Base-by-base conservation (phyloP, 2,888 invertebrate species). In the Hesperia comma region DNA sequence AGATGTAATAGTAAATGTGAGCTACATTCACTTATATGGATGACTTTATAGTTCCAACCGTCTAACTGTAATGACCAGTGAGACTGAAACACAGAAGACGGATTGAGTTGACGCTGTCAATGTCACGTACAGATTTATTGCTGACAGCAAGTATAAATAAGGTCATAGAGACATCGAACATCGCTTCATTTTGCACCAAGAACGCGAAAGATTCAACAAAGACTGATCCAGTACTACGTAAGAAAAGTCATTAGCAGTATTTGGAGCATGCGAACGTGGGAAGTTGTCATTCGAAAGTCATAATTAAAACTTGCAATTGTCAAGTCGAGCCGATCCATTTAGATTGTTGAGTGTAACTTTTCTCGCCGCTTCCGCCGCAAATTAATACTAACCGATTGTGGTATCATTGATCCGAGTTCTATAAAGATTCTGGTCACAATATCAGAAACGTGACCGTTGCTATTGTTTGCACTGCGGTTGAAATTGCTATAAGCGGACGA, bases 391-490 rank as follows among this genome's bases (percentile, higher is more conserved):
- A 74, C 70, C 71, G 70, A 71, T 70, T 74, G 77, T 72, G 77
- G 75, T 81, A 80, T 75, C 79, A 80, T 78, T 79, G 80, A 84
- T 79, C 78, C 75, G 76, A 70, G 77, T 72, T 76, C 72, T 74
- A 75, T 73, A 73, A 76, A 72, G 70, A 77, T 74, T 77, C 76
- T 74, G 76, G 76, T 76, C 73, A 80, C 80, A 78, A 84, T 84
- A 83, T 84, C 74, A 79, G 80, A 84, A 84, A 88, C 87, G 85
- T 87, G 90, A 87, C 84, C 83, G 77, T 75, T 75, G 84, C 76
- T 87, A 84, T 87, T 89, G 85, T 88, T 90, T 88, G 84, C 75
- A 80, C 81, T 90, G 88, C 86, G 87, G 88, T 90, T 84, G 79
- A 78, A 83, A 83, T 81, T 78, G 78, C 81, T 81, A 77, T 77